Evolutionary conservation across 2,888 invertebrate species (phyloP).

Genomic region (Drosophila nr. medialis): DNA sequence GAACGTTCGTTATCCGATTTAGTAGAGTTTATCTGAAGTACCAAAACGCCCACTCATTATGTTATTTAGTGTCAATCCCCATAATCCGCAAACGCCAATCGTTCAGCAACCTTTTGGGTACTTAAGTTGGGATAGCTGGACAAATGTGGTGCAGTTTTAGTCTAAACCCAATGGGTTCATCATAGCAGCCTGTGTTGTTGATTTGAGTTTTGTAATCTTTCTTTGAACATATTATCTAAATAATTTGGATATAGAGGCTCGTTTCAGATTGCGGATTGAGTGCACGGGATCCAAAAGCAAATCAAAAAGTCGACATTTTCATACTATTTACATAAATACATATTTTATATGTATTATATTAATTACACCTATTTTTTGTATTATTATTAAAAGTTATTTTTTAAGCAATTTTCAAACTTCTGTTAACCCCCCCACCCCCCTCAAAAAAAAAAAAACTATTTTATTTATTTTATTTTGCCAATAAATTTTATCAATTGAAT

Average conservation of each 20-base stretch:
- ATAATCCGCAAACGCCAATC: conserved; percentile 19
- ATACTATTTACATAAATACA: conserved; percentile 45
- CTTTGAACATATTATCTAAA: conserved; percentile 16
- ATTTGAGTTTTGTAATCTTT: conserved; percentile 65
- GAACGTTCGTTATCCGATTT: conserved; percentile 31
- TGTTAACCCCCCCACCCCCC: conserved; percentile 55
- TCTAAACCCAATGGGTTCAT: conserved; percentile 85
- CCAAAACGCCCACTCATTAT: conserved; percentile 21
- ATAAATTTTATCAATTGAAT: conserved; percentile 64
- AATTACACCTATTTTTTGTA: conserved; percentile 75
- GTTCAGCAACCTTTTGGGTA: conserved; percentile 50
- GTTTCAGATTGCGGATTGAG: conserved; percentile 1
- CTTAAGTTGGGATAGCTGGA: conserved; percentile 53
- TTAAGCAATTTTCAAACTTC: conserved; percentile 65
- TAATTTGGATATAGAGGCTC: conserved; percentile 15
- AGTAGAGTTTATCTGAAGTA: conserved; percentile 21
- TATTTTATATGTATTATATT: conserved; percentile 57
- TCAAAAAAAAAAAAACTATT: conserved; percentile 40
- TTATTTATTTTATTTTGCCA: conserved; percentile 75
- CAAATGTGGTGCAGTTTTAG: conserved; percentile 63
- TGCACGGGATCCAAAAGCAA: conserved; percentile 21
- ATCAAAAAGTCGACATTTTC: conserved; percentile 49
- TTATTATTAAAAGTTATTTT: conserved; percentile 70
- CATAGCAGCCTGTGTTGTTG: conserved; percentile 78
- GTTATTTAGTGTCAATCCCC: conserved; percentile 11